phyloP scores from a whole-genome alignment of 2,113 vertebrate genomes.

The Scatophagus argus region DNA sequence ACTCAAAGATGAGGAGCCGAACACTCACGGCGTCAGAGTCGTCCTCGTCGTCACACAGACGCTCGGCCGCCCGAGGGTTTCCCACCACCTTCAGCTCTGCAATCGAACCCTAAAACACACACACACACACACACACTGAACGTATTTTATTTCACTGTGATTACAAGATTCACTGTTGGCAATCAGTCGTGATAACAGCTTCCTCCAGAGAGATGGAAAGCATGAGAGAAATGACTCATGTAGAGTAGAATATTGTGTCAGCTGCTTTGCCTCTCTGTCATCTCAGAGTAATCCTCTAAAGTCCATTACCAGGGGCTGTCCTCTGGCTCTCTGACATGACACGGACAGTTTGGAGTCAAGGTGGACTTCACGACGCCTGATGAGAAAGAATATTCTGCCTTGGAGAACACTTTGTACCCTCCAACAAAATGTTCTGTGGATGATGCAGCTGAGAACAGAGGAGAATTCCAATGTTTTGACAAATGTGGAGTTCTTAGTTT shows the following conservation, averaged over 20 bases:
- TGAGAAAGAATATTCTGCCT: background rate
- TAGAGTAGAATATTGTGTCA: slow-evolving; percentile 4
- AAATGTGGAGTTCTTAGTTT: background rate
- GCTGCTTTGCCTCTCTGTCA: slow-evolving; percentile 14
- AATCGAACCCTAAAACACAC: slow-evolving; percentile 86
- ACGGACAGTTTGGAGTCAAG: background rate
- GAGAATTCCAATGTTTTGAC: background rate
- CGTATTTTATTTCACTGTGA: background rate
- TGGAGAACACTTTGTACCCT: background rate
- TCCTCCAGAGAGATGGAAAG: slow-evolving; percentile 6
- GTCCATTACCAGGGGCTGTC: background rate
- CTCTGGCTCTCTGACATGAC: background rate
- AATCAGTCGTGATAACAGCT: background rate
- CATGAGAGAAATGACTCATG: slow-evolving; percentile 10
- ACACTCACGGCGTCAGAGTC: slow-evolving; percentile 86
- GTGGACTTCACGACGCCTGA: background rate
- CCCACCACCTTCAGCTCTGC: slow-evolving; percentile 85
- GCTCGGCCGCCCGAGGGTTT: slow-evolving; percentile 85
- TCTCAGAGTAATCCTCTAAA: background rate
- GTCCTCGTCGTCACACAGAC: slow-evolving; percentile 89
- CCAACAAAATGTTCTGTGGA: background rate
- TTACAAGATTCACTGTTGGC: background rate
- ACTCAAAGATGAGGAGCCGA: background rate
- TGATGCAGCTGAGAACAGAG: background rate
- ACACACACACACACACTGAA: slow-evolving; percentile 22